Base-by-base conservation (phyloP, 2,888 invertebrate species). In the Amiota mariae region DNA sequence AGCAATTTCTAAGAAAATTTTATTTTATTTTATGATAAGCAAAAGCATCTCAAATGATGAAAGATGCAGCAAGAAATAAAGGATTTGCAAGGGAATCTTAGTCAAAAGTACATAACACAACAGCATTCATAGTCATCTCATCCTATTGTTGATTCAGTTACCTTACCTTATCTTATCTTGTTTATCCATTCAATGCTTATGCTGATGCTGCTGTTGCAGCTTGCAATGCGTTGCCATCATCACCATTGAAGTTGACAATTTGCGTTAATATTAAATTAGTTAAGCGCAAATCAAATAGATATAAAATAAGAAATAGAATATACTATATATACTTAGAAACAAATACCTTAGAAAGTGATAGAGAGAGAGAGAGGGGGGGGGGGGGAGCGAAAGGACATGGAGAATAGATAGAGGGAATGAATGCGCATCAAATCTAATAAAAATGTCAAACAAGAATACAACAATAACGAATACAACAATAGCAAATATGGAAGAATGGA, bases 11-110 rank as follows among this genome's bases (percentile, higher is more conserved):
- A 2, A 36, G 24, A 24, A 67, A 67, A 67, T 67, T 67, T 51
- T 68, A 68, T 68, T 68, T 54, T 68, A 54, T 68, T 68, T 68
- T 68, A 13, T 24, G 18, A 68, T 68, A 66, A 66, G 66, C 47
- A 66, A 49, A 36, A 36, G 36, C 66, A 47, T 49, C 48, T 46
- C n/a, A 49, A 66, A 24, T 13, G 8, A 15, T 66, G 18, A 46
- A 18, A 63, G 46, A 63, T 63, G 46, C 47, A 11, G 46, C 47
- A 11, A n/a, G 4, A 66, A 18, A 18, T 6, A 47, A 36, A 66
- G 49, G 46, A 63, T 15, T 11, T 10, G 15, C 54, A 54, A 54
- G 15, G 2, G 2, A 20, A 36, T 6, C 3, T 36, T 36, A 36
- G 6, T 36, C 36, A 36, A 36, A 36, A 6, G 8, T 36, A 36